Evolutionary conservation across 2,113 vertebrate genomes (phyloP), one percentile per base, ranked within the genome.

Genomic region (Otolemur garnettii): DNA sequence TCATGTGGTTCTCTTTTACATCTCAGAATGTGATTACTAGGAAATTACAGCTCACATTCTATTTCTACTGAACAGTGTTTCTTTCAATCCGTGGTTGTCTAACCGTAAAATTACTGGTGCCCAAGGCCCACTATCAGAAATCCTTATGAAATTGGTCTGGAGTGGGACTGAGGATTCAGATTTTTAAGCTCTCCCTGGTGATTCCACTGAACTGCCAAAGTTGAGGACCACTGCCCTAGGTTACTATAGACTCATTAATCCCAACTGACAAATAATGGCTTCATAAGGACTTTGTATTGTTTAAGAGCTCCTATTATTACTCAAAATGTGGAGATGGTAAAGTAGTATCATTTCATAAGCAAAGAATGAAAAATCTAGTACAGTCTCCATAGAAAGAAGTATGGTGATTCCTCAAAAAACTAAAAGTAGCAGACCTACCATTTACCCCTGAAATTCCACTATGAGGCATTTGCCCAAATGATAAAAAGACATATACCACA

Each of bases 1-100:
- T 60, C n/a, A 90, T 0, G 1, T 75, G 62, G 26, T 86, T 82
- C 55, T 80, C 35, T 71, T 87, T 87, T 80, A 42, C 50, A 90
- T 95, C 81, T 78, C 21, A 69, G 92, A 93, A 86, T 92, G 28
- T 71, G 74, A 91, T 66, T 78, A 77, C 68, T 55, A 53, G 74
- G 59, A 86, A 79, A 78, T 78, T 33, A 79, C 7, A 22, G 42
- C 42, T 92, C 62, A 62, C n/a, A 15, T 42, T 66, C 21, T 64
- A 38, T 86, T 88, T 81, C 62, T 72, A 35, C 45, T 18, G 11
- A 38, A 42, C 60, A 79, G 15, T 66, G 45, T 9, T 82, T 66
- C 14, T 94, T 89, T 83, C 9, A 28, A 68, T 59, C 12, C 60
- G 62, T 12, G 1, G 42, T n/a, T 90, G 50, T 90, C 84, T 71